A percentile compares a stretch with the other conserved stretches of the same genome.
phyloP scores from a whole-genome alignment of 2,888 invertebrate species.

The Taphrorychus bicolor region DNA sequence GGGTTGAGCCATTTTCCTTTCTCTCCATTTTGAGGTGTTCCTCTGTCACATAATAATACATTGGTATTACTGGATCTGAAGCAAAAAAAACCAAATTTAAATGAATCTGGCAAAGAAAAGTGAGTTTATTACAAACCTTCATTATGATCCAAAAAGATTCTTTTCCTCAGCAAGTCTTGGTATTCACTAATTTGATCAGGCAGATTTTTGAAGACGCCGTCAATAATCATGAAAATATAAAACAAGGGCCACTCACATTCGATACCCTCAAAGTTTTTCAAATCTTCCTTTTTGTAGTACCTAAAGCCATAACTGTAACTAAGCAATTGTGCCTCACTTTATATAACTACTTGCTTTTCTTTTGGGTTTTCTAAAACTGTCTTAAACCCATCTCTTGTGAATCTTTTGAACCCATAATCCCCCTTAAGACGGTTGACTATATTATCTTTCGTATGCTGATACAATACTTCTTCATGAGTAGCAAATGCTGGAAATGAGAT shows the following conservation, averaged over 20 bases:
- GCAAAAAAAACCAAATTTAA: constrained; percentile 3
- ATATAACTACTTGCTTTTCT: constrained; percentile 59
- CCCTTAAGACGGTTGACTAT: constrained; percentile 83
- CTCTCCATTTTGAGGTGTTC: constrained; percentile 77
- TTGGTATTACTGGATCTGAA: constrained; percentile 87
- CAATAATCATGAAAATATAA: constrained; percentile 94
- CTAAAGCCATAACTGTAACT: constrained; percentile 59
- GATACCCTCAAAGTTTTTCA: constrained; percentile 93
- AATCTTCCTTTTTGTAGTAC: constrained; percentile 89
- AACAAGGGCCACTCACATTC: constrained; percentile 99
- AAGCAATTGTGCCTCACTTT: background rate
- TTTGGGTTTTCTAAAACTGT: constrained; percentile 83
- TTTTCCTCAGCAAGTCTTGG: constrained; percentile 80
- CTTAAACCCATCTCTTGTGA: constrained; percentile 92
- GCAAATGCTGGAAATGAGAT: constrained; percentile 98
- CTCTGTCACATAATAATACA: constrained; percentile 87
- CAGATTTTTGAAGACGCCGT: constrained; percentile 88
- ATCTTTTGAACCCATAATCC: constrained; percentile 91
- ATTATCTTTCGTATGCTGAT: constrained; percentile 85
- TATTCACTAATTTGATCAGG: constrained; percentile 93
- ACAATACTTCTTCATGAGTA: constrained; percentile 92
- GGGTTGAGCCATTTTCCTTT: constrained; percentile 65
- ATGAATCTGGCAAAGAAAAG: background rate
- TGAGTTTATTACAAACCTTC: constrained; percentile 66
- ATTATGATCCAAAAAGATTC: constrained; percentile 81